Evolutionary conservation across 2,113 vertebrate genomes (phyloP).

Genomic region (Herpetotheres cachinnans): DNA sequence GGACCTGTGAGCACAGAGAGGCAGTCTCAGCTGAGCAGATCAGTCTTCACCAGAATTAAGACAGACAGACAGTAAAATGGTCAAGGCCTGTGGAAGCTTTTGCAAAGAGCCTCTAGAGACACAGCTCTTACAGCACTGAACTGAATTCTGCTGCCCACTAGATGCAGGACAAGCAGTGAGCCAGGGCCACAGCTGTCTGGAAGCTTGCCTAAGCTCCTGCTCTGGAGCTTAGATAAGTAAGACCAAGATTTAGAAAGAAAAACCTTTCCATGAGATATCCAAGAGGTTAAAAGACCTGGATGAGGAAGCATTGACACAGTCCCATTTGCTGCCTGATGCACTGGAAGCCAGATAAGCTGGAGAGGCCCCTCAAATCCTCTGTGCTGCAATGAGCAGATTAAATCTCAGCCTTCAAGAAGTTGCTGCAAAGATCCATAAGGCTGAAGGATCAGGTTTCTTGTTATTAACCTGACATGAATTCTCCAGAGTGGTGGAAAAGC

Average conservation of each 20-base stretch:
- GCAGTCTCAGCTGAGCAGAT: not conserved
- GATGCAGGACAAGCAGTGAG: not conserved
- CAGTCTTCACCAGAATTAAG: not conserved
- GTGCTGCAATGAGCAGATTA: not conserved
- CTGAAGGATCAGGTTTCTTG: not conserved
- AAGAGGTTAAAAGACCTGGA: not conserved
- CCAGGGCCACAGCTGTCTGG: not conserved
- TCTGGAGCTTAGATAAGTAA: not conserved
- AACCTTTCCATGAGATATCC: not conserved
- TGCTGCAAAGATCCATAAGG: not conserved
- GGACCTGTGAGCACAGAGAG: slow-evolving; percentile 77
- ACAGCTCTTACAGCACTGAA: not conserved
- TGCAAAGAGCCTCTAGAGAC: not conserved
- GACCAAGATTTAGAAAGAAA: not conserved
- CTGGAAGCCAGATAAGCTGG: not conserved
- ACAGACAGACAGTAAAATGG: not conserved
- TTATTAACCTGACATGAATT: not conserved
- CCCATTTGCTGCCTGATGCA: not conserved
- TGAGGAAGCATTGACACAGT: not conserved
- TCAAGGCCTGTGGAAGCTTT: not conserved
- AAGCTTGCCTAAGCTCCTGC: not conserved
- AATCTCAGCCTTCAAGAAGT: not conserved
- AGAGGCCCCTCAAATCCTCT: not conserved
- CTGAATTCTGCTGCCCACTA: not conserved
- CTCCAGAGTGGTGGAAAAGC: not conserved